phyloP scores from a whole-genome alignment of 2,888 invertebrate genomes.

The Alsophila aescularia region DNA sequence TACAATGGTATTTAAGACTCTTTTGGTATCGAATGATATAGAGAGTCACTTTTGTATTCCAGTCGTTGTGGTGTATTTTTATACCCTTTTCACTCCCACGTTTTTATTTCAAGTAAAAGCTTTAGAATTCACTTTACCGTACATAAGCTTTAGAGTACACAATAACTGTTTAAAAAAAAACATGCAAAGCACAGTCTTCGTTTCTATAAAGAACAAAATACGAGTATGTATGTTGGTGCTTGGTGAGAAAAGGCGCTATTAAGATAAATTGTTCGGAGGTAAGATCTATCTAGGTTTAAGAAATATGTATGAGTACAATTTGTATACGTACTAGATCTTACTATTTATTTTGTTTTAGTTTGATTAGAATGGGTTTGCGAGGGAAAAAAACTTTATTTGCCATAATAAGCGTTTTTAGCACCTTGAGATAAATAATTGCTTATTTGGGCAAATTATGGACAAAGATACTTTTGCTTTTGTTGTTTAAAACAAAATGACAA shows the following conservation, averaged over 20 bases:
- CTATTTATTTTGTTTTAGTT: constrained; percentile 13
- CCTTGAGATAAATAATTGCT: no score
- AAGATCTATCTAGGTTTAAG: neutral
- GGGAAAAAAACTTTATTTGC: constrained; percentile 5
- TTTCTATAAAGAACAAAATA: neutral
- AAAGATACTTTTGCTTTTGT: no score
- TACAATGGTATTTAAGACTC: no score
- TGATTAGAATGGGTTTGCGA: constrained; percentile 17
- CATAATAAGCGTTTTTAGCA: constrained; percentile 10
- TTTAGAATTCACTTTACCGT: constrained; percentile 20
- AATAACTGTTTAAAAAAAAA: constrained; percentile 7
- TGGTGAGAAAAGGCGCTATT: constrained; percentile 15
- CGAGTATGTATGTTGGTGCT: no score
- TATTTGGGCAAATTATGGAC: no score
- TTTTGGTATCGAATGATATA: no score
- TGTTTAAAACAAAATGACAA: no score
- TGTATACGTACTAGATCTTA: constrained; percentile 8
- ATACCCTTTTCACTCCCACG: constrained; percentile 8
- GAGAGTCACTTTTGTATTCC: constrained; percentile 25
- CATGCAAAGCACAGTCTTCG: neutral
- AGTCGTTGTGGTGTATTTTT: constrained; percentile 3
- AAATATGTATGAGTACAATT: constrained; percentile 13
- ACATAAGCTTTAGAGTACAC: constrained; percentile 22
- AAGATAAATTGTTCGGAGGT: constrained; percentile 10
- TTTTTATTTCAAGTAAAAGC: constrained; percentile 18